phyloP scores from a whole-genome alignment of 2,113 vertebrate genomes.

The Chaetorhynchus papuensis region DNA sequence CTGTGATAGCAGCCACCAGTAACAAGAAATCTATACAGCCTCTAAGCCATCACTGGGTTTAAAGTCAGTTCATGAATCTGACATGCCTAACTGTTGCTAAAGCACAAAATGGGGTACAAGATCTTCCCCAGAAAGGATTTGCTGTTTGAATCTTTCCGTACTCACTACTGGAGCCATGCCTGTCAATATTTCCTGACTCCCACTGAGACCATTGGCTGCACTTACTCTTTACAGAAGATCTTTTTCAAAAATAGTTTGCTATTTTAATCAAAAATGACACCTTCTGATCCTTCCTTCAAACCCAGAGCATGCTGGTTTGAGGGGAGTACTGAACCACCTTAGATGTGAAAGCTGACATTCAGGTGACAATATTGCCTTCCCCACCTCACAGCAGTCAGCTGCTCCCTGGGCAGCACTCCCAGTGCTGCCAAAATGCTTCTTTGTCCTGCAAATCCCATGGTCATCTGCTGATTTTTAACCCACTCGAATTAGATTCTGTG shows the following conservation, averaged over 20 bases:
- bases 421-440: not conserved
- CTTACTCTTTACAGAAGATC: not conserved
- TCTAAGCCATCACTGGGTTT: not conserved
- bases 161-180: not conserved
- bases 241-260: not conserved
- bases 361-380: not conserved
- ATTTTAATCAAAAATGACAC: not conserved
- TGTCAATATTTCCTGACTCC: not conserved
- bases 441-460: not conserved
- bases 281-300: not conserved
- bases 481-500: not conserved
- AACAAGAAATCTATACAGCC: not conserved
- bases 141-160: not conserved
- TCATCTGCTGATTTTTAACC: not conserved
- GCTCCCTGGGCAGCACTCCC: not conserved
- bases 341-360: not conserved
- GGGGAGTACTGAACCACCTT: fast-evolving
- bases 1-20: not conserved
- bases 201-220: not conserved
- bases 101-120: not conserved
- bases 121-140: not conserved
- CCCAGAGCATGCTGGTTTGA: not conserved
- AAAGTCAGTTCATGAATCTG: not conserved
- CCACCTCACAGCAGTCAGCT: not conserved
- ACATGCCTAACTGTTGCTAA: not conserved